Evolutionary conservation across 2,888 invertebrate genomes (phyloP).

Genomic region (Drosophila kambysellisi): DNA sequence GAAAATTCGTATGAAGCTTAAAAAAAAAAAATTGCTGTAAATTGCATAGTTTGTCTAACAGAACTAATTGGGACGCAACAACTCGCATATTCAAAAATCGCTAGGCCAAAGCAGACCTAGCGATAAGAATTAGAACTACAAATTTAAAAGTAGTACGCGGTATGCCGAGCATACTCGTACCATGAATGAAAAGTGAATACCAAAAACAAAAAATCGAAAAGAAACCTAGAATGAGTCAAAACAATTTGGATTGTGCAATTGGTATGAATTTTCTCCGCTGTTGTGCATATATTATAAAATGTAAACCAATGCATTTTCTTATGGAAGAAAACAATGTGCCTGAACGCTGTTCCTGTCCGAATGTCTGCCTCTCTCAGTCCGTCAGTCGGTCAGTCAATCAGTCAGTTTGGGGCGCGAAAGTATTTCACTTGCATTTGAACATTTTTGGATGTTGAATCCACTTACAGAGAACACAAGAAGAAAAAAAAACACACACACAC

Average conservation of each 20-base stretch:
- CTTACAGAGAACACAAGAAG: slow-evolving; percentile 31
- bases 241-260: slow-evolving; percentile 75
- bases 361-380: slow-evolving; percentile 13
- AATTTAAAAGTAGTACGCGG: slow-evolving; percentile 30
- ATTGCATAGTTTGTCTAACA: slow-evolving; percentile 68
- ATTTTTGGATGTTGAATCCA: slow-evolving; percentile 63
- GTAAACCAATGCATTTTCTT: slow-evolving; percentile 74
- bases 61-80: slow-evolving; percentile 70
- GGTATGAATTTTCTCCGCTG: slow-evolving; percentile 80
- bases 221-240: slow-evolving; percentile 24
- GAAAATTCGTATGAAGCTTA: slow-evolving; percentile 73
- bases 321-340: slow-evolving; percentile 61
- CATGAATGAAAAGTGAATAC: slow-evolving; percentile 1
- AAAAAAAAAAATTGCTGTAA: slow-evolving; percentile 49
- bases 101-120: not conserved
- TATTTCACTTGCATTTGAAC: slow-evolving; percentile 75
- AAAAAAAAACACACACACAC: slow-evolving; percentile 14
- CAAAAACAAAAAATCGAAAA: slow-evolving; percentile 2
- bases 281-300: slow-evolving; percentile 59
- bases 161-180: slow-evolving; percentile 46
- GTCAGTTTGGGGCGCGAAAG: slow-evolving; percentile 49
- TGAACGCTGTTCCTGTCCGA: slow-evolving; percentile 33
- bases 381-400: slow-evolving; percentile 30
- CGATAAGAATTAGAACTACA: slow-evolving; percentile 24
- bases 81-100: slow-evolving; percentile 39